Evolutionary conservation across 2,113 vertebrate species (phyloP).

Genomic region (Pionites leucogaster): DNA sequence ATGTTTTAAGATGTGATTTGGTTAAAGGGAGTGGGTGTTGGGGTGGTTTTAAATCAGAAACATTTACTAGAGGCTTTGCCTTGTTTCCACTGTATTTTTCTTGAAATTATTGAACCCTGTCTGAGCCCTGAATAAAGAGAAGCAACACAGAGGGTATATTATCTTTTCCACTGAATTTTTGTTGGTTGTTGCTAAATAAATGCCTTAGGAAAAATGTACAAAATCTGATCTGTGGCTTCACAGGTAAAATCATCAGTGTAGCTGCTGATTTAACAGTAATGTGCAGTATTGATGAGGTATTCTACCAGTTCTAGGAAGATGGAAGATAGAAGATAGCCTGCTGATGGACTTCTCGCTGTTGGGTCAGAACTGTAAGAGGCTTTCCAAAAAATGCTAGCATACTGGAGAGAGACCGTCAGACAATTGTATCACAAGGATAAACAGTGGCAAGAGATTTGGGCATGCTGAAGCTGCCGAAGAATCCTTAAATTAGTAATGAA

Average conservation of each 20-base stretch:
- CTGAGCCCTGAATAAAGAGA: slow-evolving; percentile 11
- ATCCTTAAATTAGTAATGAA: not conserved
- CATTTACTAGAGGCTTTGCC: not conserved
- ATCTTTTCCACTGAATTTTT: not conserved
- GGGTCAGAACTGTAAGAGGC: not conserved
- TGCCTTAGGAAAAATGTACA: slow-evolving; percentile 33
- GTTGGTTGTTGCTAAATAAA: slow-evolving; percentile 24
- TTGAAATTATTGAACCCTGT: not conserved
- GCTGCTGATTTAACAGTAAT: not conserved
- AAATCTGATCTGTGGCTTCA: not conserved
- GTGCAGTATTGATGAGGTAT: not conserved
- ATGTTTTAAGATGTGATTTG: slow-evolving; percentile 4
- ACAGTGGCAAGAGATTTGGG: not conserved
- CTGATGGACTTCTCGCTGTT: not conserved
- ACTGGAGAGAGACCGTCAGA: not conserved
- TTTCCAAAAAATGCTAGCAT: not conserved
- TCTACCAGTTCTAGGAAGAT: not conserved
- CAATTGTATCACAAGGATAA: not conserved
- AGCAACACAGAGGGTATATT: not conserved
- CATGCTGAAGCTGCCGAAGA: not conserved
- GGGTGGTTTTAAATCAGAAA: slow-evolving; percentile 26
- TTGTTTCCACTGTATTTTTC: slow-evolving; percentile 12
- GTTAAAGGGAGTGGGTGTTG: not conserved
- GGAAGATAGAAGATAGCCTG: not conserved
- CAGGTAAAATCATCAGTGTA: not conserved